Evolutionary conservation across 1,140 invertebrate species (phyloP), one percentile per base, ranked within the genome.

Genomic region (Neocloeon triangulifer): DNA sequence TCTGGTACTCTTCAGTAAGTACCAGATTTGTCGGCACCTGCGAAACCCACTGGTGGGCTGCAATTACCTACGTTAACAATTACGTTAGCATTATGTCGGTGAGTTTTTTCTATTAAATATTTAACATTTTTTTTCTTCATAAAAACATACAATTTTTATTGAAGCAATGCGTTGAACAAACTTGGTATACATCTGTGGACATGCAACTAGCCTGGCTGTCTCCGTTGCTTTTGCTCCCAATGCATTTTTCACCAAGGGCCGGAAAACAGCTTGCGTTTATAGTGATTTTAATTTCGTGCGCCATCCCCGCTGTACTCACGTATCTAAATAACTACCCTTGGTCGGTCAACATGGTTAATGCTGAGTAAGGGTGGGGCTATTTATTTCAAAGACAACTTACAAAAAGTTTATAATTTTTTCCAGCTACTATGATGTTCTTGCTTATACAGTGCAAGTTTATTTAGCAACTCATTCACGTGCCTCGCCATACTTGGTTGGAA

Each of bases 51-150:
- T 67, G 65, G 65, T 70, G 66, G 66, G 39, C 47, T 3, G 59
- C 62, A 39, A 32, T 69, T 3, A 43, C 69, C 0, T 68, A 66
- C 38, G 39, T 69, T n/a, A 66, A 68, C 39, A 72, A 69, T 41
- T 55, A 65, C 18, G 39, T 57, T 16, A 38, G 55, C 19, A 38
- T 41, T 52, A 39, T n/a, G n/a, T n/a, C n/a, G n/a, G n/a, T n/a
- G n/a, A n/a, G n/a, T n/a, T n/a, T n/a, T n/a, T n/a, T n/a, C n/a
- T n/a, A n/a, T n/a, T n/a, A n/a, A n/a, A n/a, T n/a, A n/a, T n/a
- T n/a, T n/a, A n/a, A n/a, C n/a, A 32, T n/a, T n/a, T 19, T 34
- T 19, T 28, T 25, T 25, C 29, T 19, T 25, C 5, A n/a, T 19
- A 18, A 26, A 19, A 26, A 29, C 15, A 36, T n/a, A n/a, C n/a